Evolutionary conservation across 2,888 invertebrate species (phyloP).

Genomic region (Pollenia angustigena): DNA sequence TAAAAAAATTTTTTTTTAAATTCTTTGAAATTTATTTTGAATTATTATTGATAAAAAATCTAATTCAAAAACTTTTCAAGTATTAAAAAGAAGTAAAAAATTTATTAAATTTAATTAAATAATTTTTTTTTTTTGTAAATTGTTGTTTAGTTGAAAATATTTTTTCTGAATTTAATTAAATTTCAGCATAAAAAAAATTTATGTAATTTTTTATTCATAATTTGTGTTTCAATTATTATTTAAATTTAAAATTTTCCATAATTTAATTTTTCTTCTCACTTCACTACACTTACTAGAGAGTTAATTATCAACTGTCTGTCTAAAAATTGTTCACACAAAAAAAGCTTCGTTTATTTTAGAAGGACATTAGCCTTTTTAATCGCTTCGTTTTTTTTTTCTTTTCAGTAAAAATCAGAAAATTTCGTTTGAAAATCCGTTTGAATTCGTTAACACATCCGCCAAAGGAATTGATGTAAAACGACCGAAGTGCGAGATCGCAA

Average conservation of each 20-base stretch:
- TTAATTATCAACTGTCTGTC: constrained; percentile 43
- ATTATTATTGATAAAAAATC: too few relatives aligned
- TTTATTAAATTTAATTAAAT: too few relatives aligned
- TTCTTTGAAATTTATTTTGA: too few relatives aligned
- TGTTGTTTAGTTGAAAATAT: too few relatives aligned
- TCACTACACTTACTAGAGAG: constrained; percentile 60
- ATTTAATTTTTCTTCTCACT: not conserved
- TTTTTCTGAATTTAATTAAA: too few relatives aligned
- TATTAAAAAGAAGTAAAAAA: too few relatives aligned
- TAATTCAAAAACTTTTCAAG: too few relatives aligned
- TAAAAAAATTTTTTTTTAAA: too few relatives aligned
- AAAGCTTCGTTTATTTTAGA: constrained; percentile 64
- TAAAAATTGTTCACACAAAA: constrained; percentile 41
- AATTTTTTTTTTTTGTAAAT: too few relatives aligned
- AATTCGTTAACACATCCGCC: constrained; percentile 73
- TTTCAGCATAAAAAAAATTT: too few relatives aligned
- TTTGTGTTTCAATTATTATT: not conserved
- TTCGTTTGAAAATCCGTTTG: constrained; percentile 69
- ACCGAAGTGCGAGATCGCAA: constrained; percentile 84
- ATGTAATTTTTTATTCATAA: too few relatives aligned
- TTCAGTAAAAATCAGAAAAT: constrained; percentile 60
- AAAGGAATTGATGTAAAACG: constrained; percentile 79
- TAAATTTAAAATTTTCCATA: not conserved
- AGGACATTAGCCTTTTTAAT: constrained; percentile 67
- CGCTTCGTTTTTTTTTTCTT: constrained; percentile 62